Conservation (phyloP, 37 sponge, comb jelly and placozoan species). For the Hormiphora californensis region DNA sequence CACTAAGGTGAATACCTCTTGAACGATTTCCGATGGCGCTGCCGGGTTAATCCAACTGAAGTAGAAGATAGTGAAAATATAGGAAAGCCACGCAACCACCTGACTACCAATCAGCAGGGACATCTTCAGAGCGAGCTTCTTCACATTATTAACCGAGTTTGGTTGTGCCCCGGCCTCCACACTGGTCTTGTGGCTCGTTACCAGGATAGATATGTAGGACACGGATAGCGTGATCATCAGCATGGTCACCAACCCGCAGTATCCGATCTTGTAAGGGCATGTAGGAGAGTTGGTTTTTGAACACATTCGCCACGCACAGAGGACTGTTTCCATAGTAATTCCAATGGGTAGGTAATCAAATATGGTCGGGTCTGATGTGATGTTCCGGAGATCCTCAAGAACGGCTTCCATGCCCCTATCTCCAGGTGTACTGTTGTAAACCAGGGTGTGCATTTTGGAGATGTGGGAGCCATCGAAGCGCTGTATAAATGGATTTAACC, state of each 20-base stretch:
- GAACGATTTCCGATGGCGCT: background rate
- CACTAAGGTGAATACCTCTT: background rate
- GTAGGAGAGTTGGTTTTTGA: background rate
- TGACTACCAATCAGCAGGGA: background rate
- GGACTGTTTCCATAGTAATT: slow-evolving; percentile 27
- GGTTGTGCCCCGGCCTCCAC: background rate
- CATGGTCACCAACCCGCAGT: background rate
- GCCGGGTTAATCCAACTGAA: background rate
- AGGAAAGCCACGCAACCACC: background rate
- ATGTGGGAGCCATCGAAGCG: background rate
- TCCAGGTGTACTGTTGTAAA: background rate
- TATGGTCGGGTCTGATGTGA: background rate
- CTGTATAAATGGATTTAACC: background rate
- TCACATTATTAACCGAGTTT: background rate
- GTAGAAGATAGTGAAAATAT: background rate
- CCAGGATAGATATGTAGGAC: background rate
- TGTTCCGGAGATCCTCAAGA: background rate
- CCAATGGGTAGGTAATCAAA: background rate
- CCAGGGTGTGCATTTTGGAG: background rate
- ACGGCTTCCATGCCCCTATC: too few relatives aligned
- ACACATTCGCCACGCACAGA: background rate
- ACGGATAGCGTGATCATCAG: background rate
- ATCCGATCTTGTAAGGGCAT: background rate
- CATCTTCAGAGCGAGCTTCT: background rate
- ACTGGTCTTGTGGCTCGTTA: background rate